These are phyloP conservation scores for Strigamia transsilvanica DNA, from an alignment of 2,888 invertebrate species.

Conservation along the genomic window DNA sequence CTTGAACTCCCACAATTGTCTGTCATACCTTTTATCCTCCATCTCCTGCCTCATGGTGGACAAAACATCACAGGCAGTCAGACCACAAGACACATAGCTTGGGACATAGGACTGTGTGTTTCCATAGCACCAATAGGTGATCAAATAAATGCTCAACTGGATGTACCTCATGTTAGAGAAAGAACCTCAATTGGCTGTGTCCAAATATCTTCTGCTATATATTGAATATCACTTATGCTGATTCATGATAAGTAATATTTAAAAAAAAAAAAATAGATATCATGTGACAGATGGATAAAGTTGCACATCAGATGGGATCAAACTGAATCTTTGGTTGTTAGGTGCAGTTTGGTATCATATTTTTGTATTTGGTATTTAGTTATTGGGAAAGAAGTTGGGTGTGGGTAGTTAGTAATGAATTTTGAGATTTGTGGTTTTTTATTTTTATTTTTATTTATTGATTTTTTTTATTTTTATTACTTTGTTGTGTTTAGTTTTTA, in stretches of 20 bases:
- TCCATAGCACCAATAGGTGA: not conserved
- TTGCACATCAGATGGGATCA: not conserved
- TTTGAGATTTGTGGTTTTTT: not conserved
- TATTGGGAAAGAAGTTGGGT: not conserved
- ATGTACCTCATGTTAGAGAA: not conserved
- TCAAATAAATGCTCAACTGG: not conserved
- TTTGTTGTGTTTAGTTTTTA: not conserved
- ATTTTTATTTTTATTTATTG: too few relatives aligned
- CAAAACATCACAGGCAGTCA: constrained; percentile 22
- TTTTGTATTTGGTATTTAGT: not conserved
- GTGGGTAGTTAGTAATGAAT: not conserved
- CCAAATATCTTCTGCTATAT: not conserved
- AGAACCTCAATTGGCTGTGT: not conserved
- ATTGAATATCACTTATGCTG: not conserved
- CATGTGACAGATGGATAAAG: not conserved
- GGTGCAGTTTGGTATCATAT: not conserved
- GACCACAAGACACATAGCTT: not conserved
- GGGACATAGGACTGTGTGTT: not conserved
- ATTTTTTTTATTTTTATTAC: not conserved
- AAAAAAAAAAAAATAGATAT: not conserved
- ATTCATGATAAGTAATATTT: not conserved
- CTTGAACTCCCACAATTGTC: not conserved
- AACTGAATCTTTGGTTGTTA: not conserved
- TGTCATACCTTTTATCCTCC: not conserved
- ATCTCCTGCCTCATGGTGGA: not conserved